phyloP scores from a whole-genome alignment of 2,888 invertebrate species.

The Apantesis nais region DNA sequence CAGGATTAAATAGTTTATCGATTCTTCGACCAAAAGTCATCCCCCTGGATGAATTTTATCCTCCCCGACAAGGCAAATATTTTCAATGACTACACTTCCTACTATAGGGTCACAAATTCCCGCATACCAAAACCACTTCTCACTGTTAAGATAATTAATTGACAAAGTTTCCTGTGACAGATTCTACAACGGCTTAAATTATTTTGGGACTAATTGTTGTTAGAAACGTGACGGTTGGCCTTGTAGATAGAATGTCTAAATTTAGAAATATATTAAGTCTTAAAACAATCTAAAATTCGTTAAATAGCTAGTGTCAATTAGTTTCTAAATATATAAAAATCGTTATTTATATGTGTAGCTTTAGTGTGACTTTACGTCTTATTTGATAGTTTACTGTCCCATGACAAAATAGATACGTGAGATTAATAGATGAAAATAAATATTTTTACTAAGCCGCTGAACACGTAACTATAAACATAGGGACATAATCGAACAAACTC shows the following conservation, averaged over 20 bases:
- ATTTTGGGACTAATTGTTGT: conserved; percentile 5
- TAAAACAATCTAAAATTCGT: not conserved
- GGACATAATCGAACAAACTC: too few relatives aligned
- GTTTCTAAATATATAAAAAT: not conserved
- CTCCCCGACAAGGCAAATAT: conserved; percentile 34
- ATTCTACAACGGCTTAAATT: conserved; percentile 25
- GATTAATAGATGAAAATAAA: not conserved
- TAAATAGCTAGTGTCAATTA: not conserved
- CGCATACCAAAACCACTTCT: conserved; percentile 37
- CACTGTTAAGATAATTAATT: conserved; percentile 49
- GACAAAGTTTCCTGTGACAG: conserved; percentile 41
- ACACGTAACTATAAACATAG: too few relatives aligned
- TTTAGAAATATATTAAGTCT: not conserved
- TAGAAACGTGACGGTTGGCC: not conserved
- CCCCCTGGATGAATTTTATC: conserved; percentile 27
- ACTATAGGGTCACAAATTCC: conserved; percentile 30
- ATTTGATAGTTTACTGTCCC: not conserved
- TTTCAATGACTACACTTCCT: conserved; percentile 37
- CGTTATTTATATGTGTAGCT: not conserved
- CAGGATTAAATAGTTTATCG: conserved; percentile 15
- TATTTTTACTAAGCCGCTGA: not conserved
- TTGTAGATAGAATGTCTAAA: not conserved
- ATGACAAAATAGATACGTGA: not conserved
- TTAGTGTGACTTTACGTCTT: not conserved
- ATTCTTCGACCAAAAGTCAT: conserved; percentile 9